phyloP scores from a whole-genome alignment of 2,113 vertebrate species.

The Uria lomvia region DNA sequence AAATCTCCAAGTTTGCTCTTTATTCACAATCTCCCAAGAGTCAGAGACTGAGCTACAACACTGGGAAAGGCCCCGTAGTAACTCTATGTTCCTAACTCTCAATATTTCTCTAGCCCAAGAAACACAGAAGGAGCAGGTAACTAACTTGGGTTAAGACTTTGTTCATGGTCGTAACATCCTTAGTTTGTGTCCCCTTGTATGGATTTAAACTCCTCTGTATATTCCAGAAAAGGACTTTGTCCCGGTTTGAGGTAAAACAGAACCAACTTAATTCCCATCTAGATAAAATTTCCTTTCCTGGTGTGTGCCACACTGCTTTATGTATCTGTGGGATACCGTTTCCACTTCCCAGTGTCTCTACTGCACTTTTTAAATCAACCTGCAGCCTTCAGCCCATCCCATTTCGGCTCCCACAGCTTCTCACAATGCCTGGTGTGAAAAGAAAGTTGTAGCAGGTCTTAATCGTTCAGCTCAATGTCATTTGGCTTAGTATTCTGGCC shows the following conservation, averaged over 20 bases:
- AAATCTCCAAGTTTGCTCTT: neutral
- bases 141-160: neutral
- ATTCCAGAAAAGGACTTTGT: neutral
- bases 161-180: neutral
- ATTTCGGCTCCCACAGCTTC: neutral
- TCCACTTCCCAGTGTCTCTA: neutral
- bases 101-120: neutral
- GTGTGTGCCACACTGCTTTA: neutral
- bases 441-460: neutral
- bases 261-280: neutral
- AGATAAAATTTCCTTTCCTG: neutral
- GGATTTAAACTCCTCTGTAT: neutral
- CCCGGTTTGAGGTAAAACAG: too few species aligned
- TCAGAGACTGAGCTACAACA: neutral
- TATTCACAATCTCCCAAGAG: neutral
- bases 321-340: neutral
- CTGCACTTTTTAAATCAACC: neutral
- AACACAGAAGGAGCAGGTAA: neutral
- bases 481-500: neutral
- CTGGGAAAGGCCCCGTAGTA: neutral
- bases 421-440: neutral
- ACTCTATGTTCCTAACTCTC: neutral
- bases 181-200: neutral
- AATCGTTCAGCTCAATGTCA: neutral
- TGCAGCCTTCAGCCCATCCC: neutral